Evolutionary conservation across 1,140 invertebrate genomes (phyloP).

Genomic region (Pachyrhynchus sulphureomaculatus): DNA sequence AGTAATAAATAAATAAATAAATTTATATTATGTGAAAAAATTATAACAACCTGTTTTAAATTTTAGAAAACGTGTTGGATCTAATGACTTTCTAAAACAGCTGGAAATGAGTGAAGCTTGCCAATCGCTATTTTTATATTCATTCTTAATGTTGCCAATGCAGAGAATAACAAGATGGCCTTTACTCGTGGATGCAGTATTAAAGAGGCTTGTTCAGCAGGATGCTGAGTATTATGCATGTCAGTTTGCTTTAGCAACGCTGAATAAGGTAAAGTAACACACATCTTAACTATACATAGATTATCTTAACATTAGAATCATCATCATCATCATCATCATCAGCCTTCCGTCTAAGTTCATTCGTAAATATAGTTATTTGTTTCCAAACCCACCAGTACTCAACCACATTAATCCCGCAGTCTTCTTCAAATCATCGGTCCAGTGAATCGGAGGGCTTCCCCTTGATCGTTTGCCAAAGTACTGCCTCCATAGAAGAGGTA

Average conservation of each 20-base stretch:
- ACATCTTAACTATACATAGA: too few species aligned
- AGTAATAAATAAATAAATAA: too few species aligned
- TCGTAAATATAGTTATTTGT: too few species aligned
- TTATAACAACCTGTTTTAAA: neutral
- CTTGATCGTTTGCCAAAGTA: too few species aligned
- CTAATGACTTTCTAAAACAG: slow-evolving; percentile 67
- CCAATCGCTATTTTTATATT: slow-evolving; percentile 85
- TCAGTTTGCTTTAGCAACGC: slow-evolving; percentile 71
- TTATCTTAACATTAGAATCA: too few species aligned
- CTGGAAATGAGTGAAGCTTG: slow-evolving; percentile 82
- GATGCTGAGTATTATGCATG: slow-evolving; percentile 75
- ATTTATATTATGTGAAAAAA: slow-evolving; percentile 22
- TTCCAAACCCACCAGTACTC: too few species aligned
- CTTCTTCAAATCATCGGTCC: too few species aligned
- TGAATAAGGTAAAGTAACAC: slow-evolving; percentile 78
- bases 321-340: too few species aligned
- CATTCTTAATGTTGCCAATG: slow-evolving; percentile 97
- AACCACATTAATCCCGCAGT: too few species aligned
- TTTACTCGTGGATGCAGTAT: slow-evolving; percentile 87
- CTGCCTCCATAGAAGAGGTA: too few species aligned
- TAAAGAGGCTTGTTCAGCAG: slow-evolving; percentile 70
- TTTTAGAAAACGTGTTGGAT: slow-evolving; percentile 60
- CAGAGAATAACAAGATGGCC: slow-evolving; percentile 92
- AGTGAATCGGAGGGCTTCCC: too few species aligned
- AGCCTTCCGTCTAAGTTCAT: too few species aligned